These are phyloP conservation scores for Candoia aspera DNA, from an alignment of 2,113 vertebrate species.

Conservation along the genomic window DNA sequence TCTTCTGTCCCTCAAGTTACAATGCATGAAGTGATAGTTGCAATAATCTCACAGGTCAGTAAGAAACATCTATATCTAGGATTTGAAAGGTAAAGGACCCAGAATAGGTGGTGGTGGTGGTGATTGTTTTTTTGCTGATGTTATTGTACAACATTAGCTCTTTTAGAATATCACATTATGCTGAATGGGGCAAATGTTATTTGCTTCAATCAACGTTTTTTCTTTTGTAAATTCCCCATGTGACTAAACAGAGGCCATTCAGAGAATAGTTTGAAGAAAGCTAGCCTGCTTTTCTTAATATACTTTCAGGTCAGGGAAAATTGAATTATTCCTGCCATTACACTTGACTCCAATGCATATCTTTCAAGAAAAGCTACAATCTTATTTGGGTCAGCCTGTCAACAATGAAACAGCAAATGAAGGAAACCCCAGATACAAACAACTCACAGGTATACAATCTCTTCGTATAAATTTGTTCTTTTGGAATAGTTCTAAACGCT, in stretches of 20 bases:
- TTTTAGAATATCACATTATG: not conserved
- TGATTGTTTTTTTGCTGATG: not conserved
- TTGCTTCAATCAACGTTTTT: not conserved
- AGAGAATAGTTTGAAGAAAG: not conserved
- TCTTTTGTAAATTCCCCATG: not conserved
- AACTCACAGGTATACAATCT: slow-evolving; percentile 76
- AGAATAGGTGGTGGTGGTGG: too few relatives aligned
- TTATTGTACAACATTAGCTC: not conserved
- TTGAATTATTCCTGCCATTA: slow-evolving; percentile 73
- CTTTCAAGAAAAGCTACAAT: slow-evolving; percentile 84
- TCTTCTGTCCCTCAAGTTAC: not conserved
- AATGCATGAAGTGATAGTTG: not conserved
- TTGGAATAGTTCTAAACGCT: not conserved
- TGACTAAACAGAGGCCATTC: not conserved
- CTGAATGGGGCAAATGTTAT: not conserved
- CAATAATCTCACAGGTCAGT: too few relatives aligned
- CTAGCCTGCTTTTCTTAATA: slow-evolving; percentile 32
- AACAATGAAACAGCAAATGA: slow-evolving; percentile 49
- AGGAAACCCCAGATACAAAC: slow-evolving; percentile 61
- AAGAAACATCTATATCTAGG: not conserved
- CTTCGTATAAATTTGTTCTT: not conserved
- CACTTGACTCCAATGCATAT: slow-evolving; percentile 78
- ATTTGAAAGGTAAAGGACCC: not conserved
- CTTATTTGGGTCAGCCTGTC: slow-evolving; percentile 77
- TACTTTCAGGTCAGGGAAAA: slow-evolving; percentile 74